Conservation (phyloP, 2,113 vertebrate genomes). For the Syngnathus floridae region DNA sequence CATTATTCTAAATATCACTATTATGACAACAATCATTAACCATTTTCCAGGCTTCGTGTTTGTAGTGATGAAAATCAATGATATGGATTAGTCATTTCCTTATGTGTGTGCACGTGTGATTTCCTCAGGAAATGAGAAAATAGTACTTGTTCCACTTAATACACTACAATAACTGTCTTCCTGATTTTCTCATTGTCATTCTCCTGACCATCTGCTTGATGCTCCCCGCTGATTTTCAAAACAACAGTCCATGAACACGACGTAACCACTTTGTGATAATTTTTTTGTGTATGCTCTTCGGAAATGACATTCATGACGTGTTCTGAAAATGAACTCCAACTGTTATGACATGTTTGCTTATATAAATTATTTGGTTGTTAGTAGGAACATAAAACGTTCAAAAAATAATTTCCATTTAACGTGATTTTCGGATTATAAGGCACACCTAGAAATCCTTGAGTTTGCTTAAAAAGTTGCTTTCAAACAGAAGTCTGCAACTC, state of each 20-base stretch:
- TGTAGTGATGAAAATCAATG: constrained; percentile 50
- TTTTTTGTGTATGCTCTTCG: neutral
- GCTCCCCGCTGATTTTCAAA: neutral
- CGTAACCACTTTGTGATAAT: neutral
- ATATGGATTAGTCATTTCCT: constrained; percentile 36
- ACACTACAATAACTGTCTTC: neutral
- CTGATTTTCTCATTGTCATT: constrained; percentile 5
- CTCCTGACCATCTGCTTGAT: neutral
- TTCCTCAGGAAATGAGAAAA: constrained; percentile 25
- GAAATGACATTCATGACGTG: neutral
- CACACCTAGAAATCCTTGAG: too few relatives aligned
- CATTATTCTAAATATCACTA: constrained; percentile 54
- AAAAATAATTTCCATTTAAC: neutral
- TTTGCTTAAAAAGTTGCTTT: too few relatives aligned
- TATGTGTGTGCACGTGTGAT: constrained; percentile 10
- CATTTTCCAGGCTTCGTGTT: constrained; percentile 33
- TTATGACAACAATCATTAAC: constrained; percentile 45
- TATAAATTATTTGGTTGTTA: too few relatives aligned
- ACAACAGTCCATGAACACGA: neutral
- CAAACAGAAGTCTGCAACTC: constrained; percentile 50
- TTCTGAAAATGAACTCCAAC: neutral
- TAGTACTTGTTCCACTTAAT: constrained; percentile 9
- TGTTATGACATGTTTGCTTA: too few relatives aligned
- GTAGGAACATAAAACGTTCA: too few relatives aligned
- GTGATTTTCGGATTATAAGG: too few relatives aligned